A percentile compares a stretch with the other conserved stretches of the same genome.
Conservation (phyloP, 2,888 invertebrate genomes). For the Lysandra coridon region DNA sequence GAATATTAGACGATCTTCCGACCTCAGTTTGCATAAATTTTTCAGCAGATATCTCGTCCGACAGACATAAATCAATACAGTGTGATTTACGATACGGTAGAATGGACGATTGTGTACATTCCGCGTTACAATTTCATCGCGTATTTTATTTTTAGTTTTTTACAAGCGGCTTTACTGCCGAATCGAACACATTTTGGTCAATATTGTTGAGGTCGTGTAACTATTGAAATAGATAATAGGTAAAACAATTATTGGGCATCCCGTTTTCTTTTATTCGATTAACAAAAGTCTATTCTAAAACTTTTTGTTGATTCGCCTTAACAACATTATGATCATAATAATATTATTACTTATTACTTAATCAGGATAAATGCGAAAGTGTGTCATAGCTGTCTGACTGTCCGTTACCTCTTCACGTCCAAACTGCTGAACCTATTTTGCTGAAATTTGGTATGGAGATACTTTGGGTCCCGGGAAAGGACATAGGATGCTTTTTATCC, state of each 20-base stretch:
- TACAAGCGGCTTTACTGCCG: slow-evolving; percentile 34
- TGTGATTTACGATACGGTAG: slow-evolving; percentile 39
- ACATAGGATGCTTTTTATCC: no score
- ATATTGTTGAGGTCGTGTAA: neutral
- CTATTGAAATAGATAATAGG: neutral
- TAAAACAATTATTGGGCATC: neutral
- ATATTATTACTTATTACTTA: neutral
- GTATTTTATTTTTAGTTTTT: slow-evolving; percentile 41
- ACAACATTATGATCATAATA: neutral
- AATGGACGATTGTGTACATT: slow-evolving; percentile 37
- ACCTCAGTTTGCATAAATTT: slow-evolving; percentile 21
- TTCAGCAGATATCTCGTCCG: slow-evolving; percentile 32
- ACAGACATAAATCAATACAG: slow-evolving; percentile 34
- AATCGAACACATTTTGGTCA: slow-evolving; percentile 7
- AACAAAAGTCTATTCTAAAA: neutral
- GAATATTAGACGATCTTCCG: neutral
- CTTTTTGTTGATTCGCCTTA: neutral
- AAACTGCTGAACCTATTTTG: no score
- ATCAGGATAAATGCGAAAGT: no score
- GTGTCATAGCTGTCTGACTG: no score
- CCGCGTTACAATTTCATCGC: slow-evolving; percentile 37
- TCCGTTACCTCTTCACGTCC: no score
- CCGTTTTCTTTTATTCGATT: neutral
- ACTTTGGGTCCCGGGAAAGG: no score
- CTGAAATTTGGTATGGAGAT: no score